A percentile compares a stretch with the other conserved stretches of the same genome.
phyloP scores from a whole-genome alignment of 2,797 vertebrate species.

The Peromyscus nudipes region DNA sequence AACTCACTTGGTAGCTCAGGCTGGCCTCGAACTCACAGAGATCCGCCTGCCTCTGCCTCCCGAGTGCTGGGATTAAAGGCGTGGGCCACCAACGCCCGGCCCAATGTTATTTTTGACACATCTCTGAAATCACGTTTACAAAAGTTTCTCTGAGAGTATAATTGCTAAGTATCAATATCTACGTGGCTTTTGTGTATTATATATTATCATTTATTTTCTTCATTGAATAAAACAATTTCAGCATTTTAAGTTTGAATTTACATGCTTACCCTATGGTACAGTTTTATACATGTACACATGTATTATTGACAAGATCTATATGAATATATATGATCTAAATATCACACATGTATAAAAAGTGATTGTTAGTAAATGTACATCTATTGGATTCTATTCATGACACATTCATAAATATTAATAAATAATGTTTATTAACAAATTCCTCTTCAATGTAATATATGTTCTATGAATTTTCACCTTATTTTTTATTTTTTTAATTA shows the following conservation, averaged over 20 bases:
- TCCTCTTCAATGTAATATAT: neutral
- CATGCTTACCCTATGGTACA: neutral
- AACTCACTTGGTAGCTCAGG: too few species aligned
- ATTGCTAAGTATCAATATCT: neutral
- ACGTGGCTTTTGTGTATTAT: neutral
- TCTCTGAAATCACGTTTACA: neutral
- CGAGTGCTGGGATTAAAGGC: too few species aligned
- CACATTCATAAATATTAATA: neutral
- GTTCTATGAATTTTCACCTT: neutral
- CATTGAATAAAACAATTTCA: neutral
- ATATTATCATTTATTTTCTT: neutral
- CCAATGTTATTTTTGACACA: neutral
- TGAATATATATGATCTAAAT: neutral
- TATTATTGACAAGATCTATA: neutral
- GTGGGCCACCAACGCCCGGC: too few species aligned
- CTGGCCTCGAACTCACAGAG: too few species aligned
- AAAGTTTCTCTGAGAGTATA: neutral
- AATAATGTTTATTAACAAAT: neutral
- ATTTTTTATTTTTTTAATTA: neutral
- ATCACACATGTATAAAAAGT: neutral
- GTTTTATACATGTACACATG: neutral
- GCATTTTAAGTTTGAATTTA: neutral
- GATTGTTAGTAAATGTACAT: neutral
- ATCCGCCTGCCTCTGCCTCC: too few species aligned
- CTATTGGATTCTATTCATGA: neutral